A percentile compares a stretch with the other conserved stretches of the same genome.
These are phyloP conservation scores for Pandemis heparana DNA, from an alignment of 2,888 invertebrate species.

Conservation along the genomic window DNA sequence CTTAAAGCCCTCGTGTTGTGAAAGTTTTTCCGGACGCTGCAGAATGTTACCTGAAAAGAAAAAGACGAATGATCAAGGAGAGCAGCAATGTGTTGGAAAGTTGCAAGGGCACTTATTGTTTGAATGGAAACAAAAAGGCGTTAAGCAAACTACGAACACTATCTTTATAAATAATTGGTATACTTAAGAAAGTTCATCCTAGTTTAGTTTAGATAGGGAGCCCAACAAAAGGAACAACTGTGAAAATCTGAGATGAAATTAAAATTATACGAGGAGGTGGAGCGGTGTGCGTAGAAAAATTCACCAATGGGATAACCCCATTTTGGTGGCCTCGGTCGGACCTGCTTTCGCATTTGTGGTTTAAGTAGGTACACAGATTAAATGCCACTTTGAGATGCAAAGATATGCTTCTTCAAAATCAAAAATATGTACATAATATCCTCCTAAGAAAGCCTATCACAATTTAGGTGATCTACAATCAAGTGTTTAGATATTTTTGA, in stretches of 20 bases:
- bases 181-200: neutral
- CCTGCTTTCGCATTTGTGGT: no score
- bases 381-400: no score
- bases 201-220: no score
- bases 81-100: neutral
- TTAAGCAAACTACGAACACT: neutral
- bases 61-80: neutral
- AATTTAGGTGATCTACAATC: no score
- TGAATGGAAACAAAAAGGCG: neutral
- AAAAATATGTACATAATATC: no score
- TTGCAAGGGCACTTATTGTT: neutral
- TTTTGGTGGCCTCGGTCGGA: no score
- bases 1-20: slow-evolving; percentile 1
- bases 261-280: neutral
- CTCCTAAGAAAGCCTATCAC: no score
- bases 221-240: neutral
- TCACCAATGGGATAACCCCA: no score
- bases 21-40: slow-evolving; percentile 26
- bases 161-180: neutral
- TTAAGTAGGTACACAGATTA: no score
- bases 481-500: no score
- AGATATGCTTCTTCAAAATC: no score
- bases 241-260: neutral
- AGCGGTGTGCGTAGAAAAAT: no score
- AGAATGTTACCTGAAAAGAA: slow-evolving; percentile 39